Evolutionary conservation across 2,888 invertebrate genomes (phyloP), one percentile per base, ranked within the genome.

Genomic region (Sclerodermus sp.): DNA sequence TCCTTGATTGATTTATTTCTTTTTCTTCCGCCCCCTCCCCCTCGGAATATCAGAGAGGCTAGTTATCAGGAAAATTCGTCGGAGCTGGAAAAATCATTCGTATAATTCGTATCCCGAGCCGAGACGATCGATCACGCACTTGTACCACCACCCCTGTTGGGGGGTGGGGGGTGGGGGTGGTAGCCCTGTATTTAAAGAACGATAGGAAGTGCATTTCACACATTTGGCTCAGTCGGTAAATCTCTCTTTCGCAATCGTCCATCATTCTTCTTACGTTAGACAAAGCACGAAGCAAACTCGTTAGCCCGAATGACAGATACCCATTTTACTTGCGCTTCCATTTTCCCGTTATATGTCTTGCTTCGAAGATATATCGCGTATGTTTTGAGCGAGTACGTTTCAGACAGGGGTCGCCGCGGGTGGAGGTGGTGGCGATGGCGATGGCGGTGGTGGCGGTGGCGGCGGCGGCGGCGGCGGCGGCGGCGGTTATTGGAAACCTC

Each of bases 261-360:
- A 46, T 46, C 38, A 46, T 39, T 46, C 40, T 16, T 18, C 39
- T 46, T 40, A 39, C 18, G 46, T 46, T 39, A 23, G 38, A 30
- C 38, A 12, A 39, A 40, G 39, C 30, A 40, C 17, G n/a, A 40
- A 17, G 10, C 31, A 31, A 39, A 46, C 39, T 46, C 46, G 46
- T 46, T 46, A 40, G 32, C 18, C 17, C 18, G 32, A 13, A 16
- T 17, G 42, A 42, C 40, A 46, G 36, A 23, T 47, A 42, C 40
- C 36, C 37, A 18, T 15, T 47, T 36, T 47, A 41, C 17, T 41
- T 36, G 42, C 47, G 36, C 38, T 29, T 18, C 32, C 47, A 30
- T 42, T 47, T 47, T 36, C 42, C 42, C 23, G 32, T n/a, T 12
- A 36, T 23, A 36, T 47, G 47, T 47, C 47, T 31, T 40, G 17